Conservation (phyloP, 2,113 vertebrate species). For the Setophaga coronata region DNA sequence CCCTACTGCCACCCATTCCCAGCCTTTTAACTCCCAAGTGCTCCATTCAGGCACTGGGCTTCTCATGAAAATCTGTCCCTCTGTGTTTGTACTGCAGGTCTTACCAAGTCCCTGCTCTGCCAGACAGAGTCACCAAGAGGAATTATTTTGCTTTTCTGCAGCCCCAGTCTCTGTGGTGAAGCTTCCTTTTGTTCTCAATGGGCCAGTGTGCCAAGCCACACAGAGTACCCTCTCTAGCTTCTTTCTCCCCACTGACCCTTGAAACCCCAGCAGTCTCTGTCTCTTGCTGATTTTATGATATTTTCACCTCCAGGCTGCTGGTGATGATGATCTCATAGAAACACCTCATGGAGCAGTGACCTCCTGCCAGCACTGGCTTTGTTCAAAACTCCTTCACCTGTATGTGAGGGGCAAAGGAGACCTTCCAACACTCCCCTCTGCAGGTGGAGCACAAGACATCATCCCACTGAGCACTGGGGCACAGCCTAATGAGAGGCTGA, state of each 20-base stretch:
- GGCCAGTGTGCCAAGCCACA: neutral
- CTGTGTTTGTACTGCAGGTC: neutral
- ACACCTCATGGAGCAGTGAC: neutral
- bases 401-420: neutral
- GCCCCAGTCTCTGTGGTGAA: neutral
- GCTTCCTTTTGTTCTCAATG: neutral
- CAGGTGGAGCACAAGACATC: neutral
- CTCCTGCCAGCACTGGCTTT: neutral
- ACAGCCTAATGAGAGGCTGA: neutral
- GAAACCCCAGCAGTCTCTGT: neutral
- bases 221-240: neutral
- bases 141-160: neutral
- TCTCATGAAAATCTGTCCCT: neutral
- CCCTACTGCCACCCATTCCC: neutral
- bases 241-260: neutral
- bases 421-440: neutral
- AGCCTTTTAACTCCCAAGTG: slow-evolving; percentile 7
- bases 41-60: neutral
- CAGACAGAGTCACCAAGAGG: neutral
- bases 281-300: neutral
- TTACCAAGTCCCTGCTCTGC: neutral
- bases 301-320: neutral
- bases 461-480: neutral
- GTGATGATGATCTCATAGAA: neutral
- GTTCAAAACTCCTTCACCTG: neutral